Base-by-base conservation (phyloP, 2,888 invertebrate species). In the Habroteleia sp. region DNA sequence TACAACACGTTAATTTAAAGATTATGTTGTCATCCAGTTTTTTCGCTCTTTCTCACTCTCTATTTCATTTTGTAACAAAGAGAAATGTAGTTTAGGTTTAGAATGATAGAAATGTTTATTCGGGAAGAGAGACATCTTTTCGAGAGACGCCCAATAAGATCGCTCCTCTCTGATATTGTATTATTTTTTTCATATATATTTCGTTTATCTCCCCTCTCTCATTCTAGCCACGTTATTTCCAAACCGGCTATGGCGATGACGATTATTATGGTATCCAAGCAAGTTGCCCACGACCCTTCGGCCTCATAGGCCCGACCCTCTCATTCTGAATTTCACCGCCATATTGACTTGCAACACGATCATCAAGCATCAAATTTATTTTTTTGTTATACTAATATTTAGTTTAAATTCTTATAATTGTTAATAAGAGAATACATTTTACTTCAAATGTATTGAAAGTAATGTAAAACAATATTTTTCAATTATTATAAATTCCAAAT, bases 241-340 rank as follows among this genome's bases (percentile, higher is more conserved):
- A 69, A 75, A 69, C 74, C 69, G 74, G 69, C 65, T 60, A 72
- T 65, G 66, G 71, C 66, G 66, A 75, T 71, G 65, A 44, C 66
- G 71, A 76, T 76, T 76, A 76, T 66, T 66, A 76, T 63, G 71
- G 75, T 65, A 69, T 52, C 75, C 60, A 50, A 72, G 62, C 66
- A 46, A 66, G 60, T 65, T 65, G 69, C 54, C 31, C 66, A 66
- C 75, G 71, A 76, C 71, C 75, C 71, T 72, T 66, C 65, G 56
- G 60, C 62, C 66, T 56, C 48, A 66, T 60, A 69, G 66, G 71
- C 65, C 75, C 66, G 71, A 72, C 66, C 74, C 75, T 76, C 75
- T 60, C 29, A 66, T 72, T 62, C 46, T 54, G 17, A 37, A 65
- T 33, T 56, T 29, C 42, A 39, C 54, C 75, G 75, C 75, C 75